Evolutionary conservation across 2,113 vertebrate species (phyloP), one percentile per base, ranked within the genome.

Genomic region (Cochlearius cochlearius): DNA sequence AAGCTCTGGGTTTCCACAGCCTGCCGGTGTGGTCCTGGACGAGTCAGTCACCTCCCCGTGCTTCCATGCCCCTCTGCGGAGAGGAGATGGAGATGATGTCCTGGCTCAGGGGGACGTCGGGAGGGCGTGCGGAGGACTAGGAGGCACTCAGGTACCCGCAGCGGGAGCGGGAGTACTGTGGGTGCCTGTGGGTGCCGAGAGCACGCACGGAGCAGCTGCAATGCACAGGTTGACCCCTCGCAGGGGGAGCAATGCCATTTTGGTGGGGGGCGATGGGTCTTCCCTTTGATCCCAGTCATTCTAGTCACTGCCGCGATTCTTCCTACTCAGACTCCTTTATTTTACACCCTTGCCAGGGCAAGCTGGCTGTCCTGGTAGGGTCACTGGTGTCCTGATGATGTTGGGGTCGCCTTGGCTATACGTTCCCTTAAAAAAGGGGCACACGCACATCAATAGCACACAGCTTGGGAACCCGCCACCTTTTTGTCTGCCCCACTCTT

Each of bases 361-460:
- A 47, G 45, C 80, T 75, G 38, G 2, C 38, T 78, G 60, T 78
- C 43, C 49, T 10, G 3, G 7, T 36, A 20, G 32, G 11, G 13
- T 62, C 39, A 7, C 4, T 30, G 29, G 34, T 73, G 29, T 72
- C 41, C 30, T 59, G 41, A 12, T 67, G 30, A 55, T 53, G 50
- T 52, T 53, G 82, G 26, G 47, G 20, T 73, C 38, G 52, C 27
- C 52, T 41, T 81, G 53, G 30, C 43, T 52, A 27, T 39, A 30
- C 17, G 9, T 75, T 85, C 58, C 10, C 50, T 86, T 94, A 58
- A 41, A 1, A n/a, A 83, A 74, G 25, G 27, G n/a, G 11, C 15
- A 45, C 1, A 0, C 25, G 14, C 32, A 13, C 19, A 10, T 74
- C 27, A 38, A 0, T 8, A 59, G n/a, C 9, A 5, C 36, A 23